Evolutionary conservation across 2,113 vertebrate genomes (phyloP), one percentile per base, ranked within the genome.

Genomic region (Apodemus speciosus): DNA sequence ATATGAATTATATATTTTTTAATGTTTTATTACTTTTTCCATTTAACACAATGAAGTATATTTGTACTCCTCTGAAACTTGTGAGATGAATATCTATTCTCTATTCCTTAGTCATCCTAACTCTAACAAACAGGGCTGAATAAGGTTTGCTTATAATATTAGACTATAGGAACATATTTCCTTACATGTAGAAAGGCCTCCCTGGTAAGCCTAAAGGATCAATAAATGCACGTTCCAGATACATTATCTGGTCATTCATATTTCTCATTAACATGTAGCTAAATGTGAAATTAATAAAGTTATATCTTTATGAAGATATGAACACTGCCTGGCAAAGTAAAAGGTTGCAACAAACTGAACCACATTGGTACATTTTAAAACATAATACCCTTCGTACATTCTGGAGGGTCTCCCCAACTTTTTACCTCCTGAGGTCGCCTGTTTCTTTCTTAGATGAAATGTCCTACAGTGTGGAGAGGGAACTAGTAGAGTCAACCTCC

Each of bases 101-200:
- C 10, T 53, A 25, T 38, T 40, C 11, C 27, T 18, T 80, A 38
- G 35, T 58, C 21, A 58, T 60, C 2, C 21, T 14, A 38, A 1
- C 53, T 25, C 23, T 27, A 81, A n/a, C 11, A 58, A 13, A 81
- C 11, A 4, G 4, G 21, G 6, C 21, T 38, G 9, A 80, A 38
- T 80, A 56, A 38, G 11, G 35, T 38, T 2, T 58, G 11, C 53
- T 40, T 81, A 60, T n/a, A n/a, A n/a, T n/a, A n/a, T n/a, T n/a
- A n/a, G n/a, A n/a, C n/a, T n/a, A n/a, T n/a, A n/a, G n/a, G n/a
- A n/a, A n/a, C n/a, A n/a, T n/a, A n/a, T n/a, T 83, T 69, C 3
- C 93, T 97, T 96, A 99, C 99, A 99, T 99, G 97, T 99, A 99
- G 97, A 99, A 99, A 6, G 98, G 99, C 95, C 99, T 98, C 73